Percentiles rank a stretch among this genome's conserved stretches.
phyloP scores from a whole-genome alignment of 2,888 invertebrate genomes.

The Tenthredo amoena region DNA sequence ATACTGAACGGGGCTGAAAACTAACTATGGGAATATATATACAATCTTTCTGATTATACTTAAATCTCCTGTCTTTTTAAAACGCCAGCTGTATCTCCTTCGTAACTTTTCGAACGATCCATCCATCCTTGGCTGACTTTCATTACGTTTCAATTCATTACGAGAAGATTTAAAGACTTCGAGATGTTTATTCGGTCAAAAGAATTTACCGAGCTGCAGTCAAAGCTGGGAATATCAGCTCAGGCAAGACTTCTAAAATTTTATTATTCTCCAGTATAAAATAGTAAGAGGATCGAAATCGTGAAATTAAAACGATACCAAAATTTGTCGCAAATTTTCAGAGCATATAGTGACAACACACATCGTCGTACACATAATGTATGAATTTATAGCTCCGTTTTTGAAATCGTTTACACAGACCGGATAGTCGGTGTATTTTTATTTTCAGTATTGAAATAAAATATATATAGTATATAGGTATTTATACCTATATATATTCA shows the following conservation, averaged over 20 bases:
- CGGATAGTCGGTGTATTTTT: not conserved
- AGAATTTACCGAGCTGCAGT: conserved; percentile 23
- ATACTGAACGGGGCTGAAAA: not conserved
- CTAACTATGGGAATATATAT: not conserved
- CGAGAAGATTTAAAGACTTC: conserved; percentile 22
- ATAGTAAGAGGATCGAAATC: not conserved
- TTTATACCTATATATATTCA: not conserved
- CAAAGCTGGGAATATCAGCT: not conserved
- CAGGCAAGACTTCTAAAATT: not conserved
- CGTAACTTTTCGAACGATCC: not conserved
- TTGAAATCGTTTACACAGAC: conserved; percentile 10
- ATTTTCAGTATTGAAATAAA: not conserved
- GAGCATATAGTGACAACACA: not conserved
- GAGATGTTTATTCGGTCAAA: conserved; percentile 14
- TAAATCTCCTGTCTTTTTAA: not conserved
- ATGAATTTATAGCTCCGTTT: not conserved
- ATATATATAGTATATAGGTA: not conserved
- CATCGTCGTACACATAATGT: not conserved
- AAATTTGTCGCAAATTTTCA: not conserved
- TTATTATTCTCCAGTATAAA: not conserved
- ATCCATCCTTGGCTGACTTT: not conserved
- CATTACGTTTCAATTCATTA: conserved; percentile 32
- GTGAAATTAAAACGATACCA: not conserved
- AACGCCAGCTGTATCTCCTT: not conserved
- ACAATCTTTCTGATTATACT: not conserved